A percentile compares a stretch with the other conserved stretches of the same genome.
Conservation (phyloP, 2,797 vertebrate species). For the Petrocephalus schoutedeni region DNA sequence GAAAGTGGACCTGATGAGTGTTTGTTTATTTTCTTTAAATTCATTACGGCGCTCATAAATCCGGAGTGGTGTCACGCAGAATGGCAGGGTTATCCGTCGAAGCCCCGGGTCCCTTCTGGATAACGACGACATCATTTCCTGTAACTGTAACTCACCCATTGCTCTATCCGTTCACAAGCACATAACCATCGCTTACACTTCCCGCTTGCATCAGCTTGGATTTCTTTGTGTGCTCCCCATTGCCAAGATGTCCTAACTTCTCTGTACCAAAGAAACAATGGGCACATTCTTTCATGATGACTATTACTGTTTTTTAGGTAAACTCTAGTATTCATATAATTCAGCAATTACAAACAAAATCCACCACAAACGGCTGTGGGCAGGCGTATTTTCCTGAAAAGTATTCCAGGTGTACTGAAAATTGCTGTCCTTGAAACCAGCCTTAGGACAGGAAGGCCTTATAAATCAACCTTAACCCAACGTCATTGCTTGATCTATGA, state of each 20-base stretch:
- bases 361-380: background rate
- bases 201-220: background rate
- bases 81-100: background rate
- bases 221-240: background rate
- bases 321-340: background rate
- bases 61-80: background rate
- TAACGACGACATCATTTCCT: background rate
- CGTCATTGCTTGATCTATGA: constrained; percentile 4
- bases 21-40: constrained; percentile 5
- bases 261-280: background rate
- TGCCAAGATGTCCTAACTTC: background rate
- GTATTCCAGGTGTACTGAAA: background rate
- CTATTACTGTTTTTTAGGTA: background rate
- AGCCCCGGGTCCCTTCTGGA: background rate
- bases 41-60: background rate
- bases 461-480: background rate
- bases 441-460: background rate
- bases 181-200: background rate
- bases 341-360: background rate
- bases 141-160: background rate
- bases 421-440: background rate
- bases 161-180: background rate
- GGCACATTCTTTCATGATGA: background rate
- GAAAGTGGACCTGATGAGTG: background rate
- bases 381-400: background rate